These are phyloP conservation scores for Habrosyne pyritoides DNA, from an alignment of 2,888 invertebrate species.

Conservation along the genomic window DNA sequence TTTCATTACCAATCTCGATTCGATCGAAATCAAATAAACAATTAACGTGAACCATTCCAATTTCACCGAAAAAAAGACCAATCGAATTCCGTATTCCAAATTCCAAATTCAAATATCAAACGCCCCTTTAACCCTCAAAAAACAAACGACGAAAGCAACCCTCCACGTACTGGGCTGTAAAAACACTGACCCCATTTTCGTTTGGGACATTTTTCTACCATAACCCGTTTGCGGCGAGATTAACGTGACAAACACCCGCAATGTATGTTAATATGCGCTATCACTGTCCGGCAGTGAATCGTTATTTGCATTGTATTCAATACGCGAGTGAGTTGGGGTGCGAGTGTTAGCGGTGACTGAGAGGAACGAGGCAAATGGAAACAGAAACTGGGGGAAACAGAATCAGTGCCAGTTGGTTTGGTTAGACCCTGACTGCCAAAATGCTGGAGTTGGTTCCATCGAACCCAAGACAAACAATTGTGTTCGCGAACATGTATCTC, in stretches of 20 bases:
- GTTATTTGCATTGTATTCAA: conserved; percentile 73
- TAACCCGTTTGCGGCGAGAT: conserved; percentile 45
- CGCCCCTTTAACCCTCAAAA: neutral
- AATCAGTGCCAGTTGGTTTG: too few species aligned
- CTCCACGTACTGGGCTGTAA: conserved; percentile 25
- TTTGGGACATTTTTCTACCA: conserved; percentile 32
- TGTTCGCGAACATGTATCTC: too few species aligned
- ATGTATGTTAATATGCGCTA: conserved; percentile 71
- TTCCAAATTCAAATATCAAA: neutral
- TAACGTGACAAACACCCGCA: conserved; percentile 49
- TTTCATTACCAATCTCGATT: too few species aligned
- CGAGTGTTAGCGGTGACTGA: conserved; percentile 10
- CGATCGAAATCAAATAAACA: too few species aligned
- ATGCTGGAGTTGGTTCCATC: too few species aligned
- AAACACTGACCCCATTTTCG: conserved; percentile 27
- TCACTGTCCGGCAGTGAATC: conserved; percentile 61
- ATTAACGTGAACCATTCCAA: neutral
- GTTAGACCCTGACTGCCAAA: too few species aligned
- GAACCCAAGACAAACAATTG: too few species aligned
- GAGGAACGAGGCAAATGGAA: too few species aligned
- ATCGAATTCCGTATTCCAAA: neutral
- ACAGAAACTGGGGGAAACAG: too few species aligned
- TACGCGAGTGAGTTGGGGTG: conserved; percentile 27
- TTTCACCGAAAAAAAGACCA: neutral
- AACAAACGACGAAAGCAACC: neutral